Evolutionary conservation across 2,888 invertebrate genomes (phyloP).

Genomic region (Drosophila suboccidentalis): DNA sequence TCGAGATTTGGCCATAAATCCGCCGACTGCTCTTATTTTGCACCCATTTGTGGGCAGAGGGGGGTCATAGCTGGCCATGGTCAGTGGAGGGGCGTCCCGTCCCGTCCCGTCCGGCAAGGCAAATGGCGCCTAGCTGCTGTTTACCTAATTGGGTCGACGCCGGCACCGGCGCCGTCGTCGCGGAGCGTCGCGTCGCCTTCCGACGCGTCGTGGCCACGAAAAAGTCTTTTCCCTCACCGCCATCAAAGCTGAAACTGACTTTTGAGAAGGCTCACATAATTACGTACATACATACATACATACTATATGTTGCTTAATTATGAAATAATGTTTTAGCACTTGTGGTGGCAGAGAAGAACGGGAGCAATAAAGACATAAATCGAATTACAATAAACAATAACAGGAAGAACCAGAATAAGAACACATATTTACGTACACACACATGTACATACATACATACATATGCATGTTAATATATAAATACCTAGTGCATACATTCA

Average conservation of each 20-base stretch:
- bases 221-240: constrained; percentile 28
- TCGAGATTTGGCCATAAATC: constrained; percentile 48
- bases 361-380: constrained; percentile 15
- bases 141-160: constrained; percentile 67
- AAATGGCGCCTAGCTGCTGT: constrained; percentile 64
- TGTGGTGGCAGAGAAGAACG: background rate
- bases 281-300: constrained; percentile 4
- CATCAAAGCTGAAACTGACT: constrained; percentile 27
- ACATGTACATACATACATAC: background rate
- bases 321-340: constrained; percentile 15
- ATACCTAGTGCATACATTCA: background rate
- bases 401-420: constrained; percentile 24
- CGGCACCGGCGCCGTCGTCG: constrained; percentile 40
- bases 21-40: constrained; percentile 56
- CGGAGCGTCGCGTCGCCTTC: constrained; percentile 27
- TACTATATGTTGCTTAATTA: constrained; percentile 26
- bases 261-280: constrained; percentile 18
- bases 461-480: constrained; percentile 5
- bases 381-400: constrained; percentile 27
- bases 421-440: background rate
- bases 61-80: constrained; percentile 22
- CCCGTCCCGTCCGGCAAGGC: constrained; percentile 38
- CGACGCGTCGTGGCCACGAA: constrained; percentile 51
- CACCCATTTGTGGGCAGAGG: constrained; percentile 27
- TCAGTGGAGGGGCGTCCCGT: constrained; percentile 11